Evolutionary conservation across 1,140 invertebrate species (phyloP).

Genomic region (Macrotrachela quadricornifera): DNA sequence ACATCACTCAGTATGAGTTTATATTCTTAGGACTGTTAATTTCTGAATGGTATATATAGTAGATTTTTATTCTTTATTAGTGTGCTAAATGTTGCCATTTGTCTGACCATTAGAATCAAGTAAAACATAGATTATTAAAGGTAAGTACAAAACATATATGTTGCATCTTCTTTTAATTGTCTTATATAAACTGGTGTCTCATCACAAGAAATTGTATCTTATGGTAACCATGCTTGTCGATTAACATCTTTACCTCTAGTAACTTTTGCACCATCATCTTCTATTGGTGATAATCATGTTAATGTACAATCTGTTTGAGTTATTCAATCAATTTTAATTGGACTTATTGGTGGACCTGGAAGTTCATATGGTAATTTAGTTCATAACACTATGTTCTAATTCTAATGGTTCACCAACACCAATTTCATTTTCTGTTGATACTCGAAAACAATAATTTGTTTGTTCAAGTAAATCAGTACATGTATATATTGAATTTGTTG

Average conservation of each 20-base stretch:
- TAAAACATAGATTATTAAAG: constrained; percentile 79
- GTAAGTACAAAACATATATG: constrained; percentile 39
- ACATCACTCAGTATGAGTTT: no score
- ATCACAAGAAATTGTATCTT: not conserved
- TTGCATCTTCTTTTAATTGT: constrained; percentile 43
- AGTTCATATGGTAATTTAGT: constrained; percentile 19
- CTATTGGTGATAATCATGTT: constrained; percentile 77
- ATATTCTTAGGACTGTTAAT: no score
- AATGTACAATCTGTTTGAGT: constrained; percentile 72
- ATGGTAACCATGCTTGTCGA: not conserved
- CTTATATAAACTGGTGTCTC: constrained; percentile 57
- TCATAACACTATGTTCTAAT: constrained; percentile 38
- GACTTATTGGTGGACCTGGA: constrained; percentile 32
- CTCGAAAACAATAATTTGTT: constrained; percentile 68
- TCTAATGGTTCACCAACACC: constrained; percentile 55
- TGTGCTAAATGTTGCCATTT: not conserved
- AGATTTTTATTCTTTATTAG: no score
- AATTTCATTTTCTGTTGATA: constrained; percentile 77
- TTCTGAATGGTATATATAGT: no score
- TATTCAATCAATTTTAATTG: constrained; percentile 61
- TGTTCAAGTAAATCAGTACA: constrained; percentile 46
- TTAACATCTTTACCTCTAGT: constrained; percentile 41
- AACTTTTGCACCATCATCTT: constrained; percentile 74
- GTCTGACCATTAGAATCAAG: constrained; percentile 37
- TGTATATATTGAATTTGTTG: not conserved